These are phyloP conservation scores for Sphaeridia pumilis DNA, from an alignment of 2,888 invertebrate species.

Conservation along the genomic window DNA sequence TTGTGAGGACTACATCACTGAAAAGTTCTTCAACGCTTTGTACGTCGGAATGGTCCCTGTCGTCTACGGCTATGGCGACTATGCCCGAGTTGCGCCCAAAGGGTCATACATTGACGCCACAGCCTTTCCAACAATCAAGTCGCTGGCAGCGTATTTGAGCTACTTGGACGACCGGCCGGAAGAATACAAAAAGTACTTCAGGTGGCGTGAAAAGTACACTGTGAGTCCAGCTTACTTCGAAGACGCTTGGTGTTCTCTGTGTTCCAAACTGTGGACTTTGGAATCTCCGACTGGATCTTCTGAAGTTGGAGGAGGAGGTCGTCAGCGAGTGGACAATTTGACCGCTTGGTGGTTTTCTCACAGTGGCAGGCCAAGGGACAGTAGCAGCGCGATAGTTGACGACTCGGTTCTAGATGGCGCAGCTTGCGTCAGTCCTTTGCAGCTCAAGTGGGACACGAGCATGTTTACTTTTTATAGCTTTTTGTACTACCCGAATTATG, in stretches of 20 bases:
- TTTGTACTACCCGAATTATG: conserved; percentile 16
- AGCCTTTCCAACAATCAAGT: conserved; percentile 35
- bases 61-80: conserved; percentile 37
- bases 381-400: conserved; percentile 6
- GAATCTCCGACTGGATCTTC: neutral
- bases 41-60: conserved; percentile 32
- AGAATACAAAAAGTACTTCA: conserved; percentile 28
- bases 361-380: conserved; percentile 12
- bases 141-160: conserved; percentile 36
- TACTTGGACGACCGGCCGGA: conserved; percentile 30
- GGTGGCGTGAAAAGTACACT: conserved; percentile 20
- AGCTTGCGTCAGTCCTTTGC: conserved; percentile 4
- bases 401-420: neutral
- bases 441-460: conserved; percentile 12
- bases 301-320: neutral
- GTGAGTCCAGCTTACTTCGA: conserved; percentile 22
- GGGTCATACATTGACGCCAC: conserved; percentile 38
- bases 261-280: conserved; percentile 24
- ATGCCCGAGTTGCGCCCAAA: conserved; percentile 36
- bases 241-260: conserved; percentile 27
- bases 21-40: conserved; percentile 35
- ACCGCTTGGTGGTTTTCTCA: conserved; percentile 28
- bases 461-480: conserved; percentile 15
- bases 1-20: conserved; percentile 37
- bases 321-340: conserved; percentile 14